These are phyloP conservation scores for Paramisgurnus dabryanus DNA, from an alignment of 2,113 vertebrate genomes.

Conservation along the genomic window DNA sequence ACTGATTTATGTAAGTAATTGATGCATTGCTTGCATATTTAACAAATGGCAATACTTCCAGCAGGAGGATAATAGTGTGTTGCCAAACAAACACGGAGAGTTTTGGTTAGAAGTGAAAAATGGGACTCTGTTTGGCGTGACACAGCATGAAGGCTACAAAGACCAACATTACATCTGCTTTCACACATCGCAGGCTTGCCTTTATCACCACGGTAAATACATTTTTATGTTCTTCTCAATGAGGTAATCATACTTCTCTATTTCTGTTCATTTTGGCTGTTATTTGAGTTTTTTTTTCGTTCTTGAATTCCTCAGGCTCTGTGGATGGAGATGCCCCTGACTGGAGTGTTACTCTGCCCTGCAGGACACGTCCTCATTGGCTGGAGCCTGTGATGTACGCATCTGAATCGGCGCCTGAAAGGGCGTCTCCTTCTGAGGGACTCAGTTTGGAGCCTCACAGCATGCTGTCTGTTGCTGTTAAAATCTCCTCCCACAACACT, in stretches of 20 bases:
- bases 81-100: slow-evolving; percentile 88
- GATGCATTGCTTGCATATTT: too few relatives aligned
- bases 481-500: slow-evolving; percentile 86
- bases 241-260: too few relatives aligned
- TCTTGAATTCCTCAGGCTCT: slow-evolving; percentile 18
- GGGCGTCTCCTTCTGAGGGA: slow-evolving; percentile 77
- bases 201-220: slow-evolving; percentile 91
- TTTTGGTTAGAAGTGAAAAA: slow-evolving; percentile 92
- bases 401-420: slow-evolving; percentile 80
- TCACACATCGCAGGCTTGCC: slow-evolving; percentile 84
- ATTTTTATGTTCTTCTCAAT: neutral
- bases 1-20: too few relatives aligned
- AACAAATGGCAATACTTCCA: slow-evolving; percentile 46
- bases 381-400: slow-evolving; percentile 91
- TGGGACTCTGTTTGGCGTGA: slow-evolving; percentile 88
- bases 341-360: slow-evolving; percentile 83
- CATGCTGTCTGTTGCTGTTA: slow-evolving; percentile 93
- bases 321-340: slow-evolving; percentile 75
- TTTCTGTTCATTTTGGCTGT: too few relatives aligned
- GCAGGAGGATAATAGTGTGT: slow-evolving; percentile 78
- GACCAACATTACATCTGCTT: slow-evolving; percentile 95
- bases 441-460: slow-evolving; percentile 83
- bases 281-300: too few relatives aligned
- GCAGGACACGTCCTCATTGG: slow-evolving; percentile 86
- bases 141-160: slow-evolving; percentile 90